Conservation (phyloP, 2,888 invertebrate species). For the Melanostoma mellinum region DNA sequence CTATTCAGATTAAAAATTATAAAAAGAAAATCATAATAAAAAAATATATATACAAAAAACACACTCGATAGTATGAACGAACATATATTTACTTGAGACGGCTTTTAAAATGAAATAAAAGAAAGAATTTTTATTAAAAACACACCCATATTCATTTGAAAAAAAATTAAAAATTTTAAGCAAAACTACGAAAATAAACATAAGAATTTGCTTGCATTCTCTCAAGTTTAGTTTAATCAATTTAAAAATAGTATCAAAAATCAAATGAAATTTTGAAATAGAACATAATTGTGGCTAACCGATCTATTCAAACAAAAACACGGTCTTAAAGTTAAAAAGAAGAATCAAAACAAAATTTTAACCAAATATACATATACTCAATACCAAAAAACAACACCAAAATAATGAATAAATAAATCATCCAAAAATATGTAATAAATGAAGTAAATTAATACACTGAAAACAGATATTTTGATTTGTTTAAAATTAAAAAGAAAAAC, state of each 20-base stretch:
- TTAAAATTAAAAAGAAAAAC: constrained; percentile 28
- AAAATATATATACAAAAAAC: constrained; percentile 20
- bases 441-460: background rate
- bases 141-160: constrained; percentile 9
- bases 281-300: background rate
- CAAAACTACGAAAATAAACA: constrained; percentile 6
- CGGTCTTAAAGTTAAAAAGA: constrained; percentile 20
- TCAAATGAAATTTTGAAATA: constrained; percentile 4
- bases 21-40: constrained; percentile 27
- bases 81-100: constrained; percentile 41
- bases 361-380: background rate
- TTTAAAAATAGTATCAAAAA: background rate
- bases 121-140: background rate
- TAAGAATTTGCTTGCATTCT: constrained; percentile 1
- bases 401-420: constrained; percentile 22
- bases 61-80: constrained; percentile 23
- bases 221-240: background rate
- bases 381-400: constrained; percentile 22
- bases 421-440: background rate
- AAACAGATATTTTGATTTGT: constrained; percentile 19
- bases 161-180: background rate
- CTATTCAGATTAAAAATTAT: constrained; percentile 68
- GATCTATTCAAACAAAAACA: constrained; percentile 1
- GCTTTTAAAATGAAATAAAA: constrained; percentile 22
- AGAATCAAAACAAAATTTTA: constrained; percentile 9